phyloP scores from a whole-genome alignment of 2,797 vertebrate genomes.

The Cichlasoma orientale region DNA sequence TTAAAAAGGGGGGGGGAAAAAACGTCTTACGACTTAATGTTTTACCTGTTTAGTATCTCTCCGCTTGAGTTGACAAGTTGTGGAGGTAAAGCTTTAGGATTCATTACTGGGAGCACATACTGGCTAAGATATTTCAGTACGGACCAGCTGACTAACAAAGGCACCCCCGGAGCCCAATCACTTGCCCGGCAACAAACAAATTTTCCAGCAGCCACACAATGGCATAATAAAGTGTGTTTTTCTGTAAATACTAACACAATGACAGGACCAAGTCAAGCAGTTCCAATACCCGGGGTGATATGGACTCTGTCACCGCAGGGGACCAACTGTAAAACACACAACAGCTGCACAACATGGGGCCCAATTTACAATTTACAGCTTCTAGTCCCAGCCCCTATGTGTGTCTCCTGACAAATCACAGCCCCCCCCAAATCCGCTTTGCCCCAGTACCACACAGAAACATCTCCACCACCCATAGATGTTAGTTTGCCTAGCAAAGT shows the following conservation, averaged over 20 bases:
- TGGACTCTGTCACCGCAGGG: slow-evolving; percentile 27
- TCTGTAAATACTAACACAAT: neutral
- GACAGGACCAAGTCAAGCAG: neutral
- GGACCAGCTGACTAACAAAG: neutral
- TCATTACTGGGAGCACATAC: neutral
- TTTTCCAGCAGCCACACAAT: slow-evolving; percentile 1
- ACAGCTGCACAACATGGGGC: slow-evolving; percentile 33
- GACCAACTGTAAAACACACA: slow-evolving; percentile 38
- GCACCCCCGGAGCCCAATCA: neutral
- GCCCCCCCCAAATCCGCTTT: slow-evolving; percentile 7
- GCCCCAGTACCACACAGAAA: slow-evolving; percentile 33
- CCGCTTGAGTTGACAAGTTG: neutral
- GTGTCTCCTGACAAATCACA: slow-evolving; percentile 52
- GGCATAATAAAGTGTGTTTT: neutral
- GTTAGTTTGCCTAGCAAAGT: slow-evolving; percentile 29
- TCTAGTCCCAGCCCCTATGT: slow-evolving; percentile 21
- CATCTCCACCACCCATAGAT: slow-evolving; percentile 34
- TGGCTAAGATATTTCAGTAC: neutral
- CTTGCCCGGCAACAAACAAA: neutral
- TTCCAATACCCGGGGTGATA: neutral
- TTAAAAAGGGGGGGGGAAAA: no score
- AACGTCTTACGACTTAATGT: neutral
- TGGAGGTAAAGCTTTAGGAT: neutral
- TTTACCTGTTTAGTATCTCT: neutral
- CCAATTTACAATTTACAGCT: slow-evolving; percentile 1